These are phyloP conservation scores for Acrocyrtus sp. DNA, from an alignment of 2,888 invertebrate species.

Conservation along the genomic window DNA sequence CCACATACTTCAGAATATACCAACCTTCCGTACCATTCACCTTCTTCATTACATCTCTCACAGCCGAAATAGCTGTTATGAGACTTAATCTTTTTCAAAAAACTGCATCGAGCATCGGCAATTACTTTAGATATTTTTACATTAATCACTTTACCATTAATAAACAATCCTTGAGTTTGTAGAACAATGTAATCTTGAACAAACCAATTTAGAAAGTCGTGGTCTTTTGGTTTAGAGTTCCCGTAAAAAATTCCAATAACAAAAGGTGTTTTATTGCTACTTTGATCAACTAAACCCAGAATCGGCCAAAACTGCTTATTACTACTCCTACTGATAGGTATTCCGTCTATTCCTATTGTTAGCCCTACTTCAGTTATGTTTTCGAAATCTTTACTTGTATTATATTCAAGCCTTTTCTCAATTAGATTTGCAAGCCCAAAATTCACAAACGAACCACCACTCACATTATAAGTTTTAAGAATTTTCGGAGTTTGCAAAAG, in stretches of 20 bases:
- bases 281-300: conserved; percentile 28
- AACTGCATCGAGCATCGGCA: conserved; percentile 25
- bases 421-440: neutral
- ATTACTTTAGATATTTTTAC: conserved; percentile 25
- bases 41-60: conserved; percentile 17
- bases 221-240: neutral
- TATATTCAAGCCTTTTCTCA: neutral
- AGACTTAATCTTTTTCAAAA: conserved; percentile 8
- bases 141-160: neutral
- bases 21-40: conserved; percentile 12
- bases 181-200: conserved; percentile 1
- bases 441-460: conserved; percentile 11
- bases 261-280: neutral
- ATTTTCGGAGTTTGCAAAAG: conserved; percentile 9
- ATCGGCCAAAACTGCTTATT: conserved; percentile 44
- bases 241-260: conserved; percentile 25
- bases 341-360: conserved; percentile 23
- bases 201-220: neutral
- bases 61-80: conserved; percentile 26
- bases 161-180: neutral
- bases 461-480: neutral
- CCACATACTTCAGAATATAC: neutral
- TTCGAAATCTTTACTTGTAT: neutral
- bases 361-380: too few relatives aligned
- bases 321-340: neutral